Evolutionary conservation across 2,888 invertebrate species (phyloP).

Genomic region (Patella ulyssiponensis): DNA sequence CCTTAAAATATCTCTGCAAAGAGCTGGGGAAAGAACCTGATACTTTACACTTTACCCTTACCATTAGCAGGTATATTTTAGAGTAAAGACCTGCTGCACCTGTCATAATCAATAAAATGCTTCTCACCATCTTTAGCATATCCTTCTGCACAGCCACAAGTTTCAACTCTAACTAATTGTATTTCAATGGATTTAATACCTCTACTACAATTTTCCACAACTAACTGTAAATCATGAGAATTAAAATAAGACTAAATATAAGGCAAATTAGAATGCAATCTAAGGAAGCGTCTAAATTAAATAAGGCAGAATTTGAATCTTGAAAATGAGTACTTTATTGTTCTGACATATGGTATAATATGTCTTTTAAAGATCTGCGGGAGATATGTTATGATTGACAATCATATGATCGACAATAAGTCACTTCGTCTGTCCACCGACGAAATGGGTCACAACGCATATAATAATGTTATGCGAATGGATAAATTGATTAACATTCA

Average conservation of each 20-base stretch:
- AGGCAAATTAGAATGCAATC: neutral
- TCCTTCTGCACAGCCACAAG: slow-evolving; percentile 84
- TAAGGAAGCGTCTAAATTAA: too few relatives aligned
- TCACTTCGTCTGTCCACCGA: too few relatives aligned
- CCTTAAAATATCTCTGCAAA: neutral
- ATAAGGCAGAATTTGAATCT: too few relatives aligned
- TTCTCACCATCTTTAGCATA: slow-evolving; percentile 87
- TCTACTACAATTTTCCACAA: slow-evolving; percentile 78
- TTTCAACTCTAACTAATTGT: slow-evolving; percentile 94
- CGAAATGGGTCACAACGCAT: too few relatives aligned
- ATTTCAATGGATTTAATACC: slow-evolving; percentile 93
- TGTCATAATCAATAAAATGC: neutral
- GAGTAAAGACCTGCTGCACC: neutral
- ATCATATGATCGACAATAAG: too few relatives aligned
- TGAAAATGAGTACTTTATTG: too few relatives aligned
- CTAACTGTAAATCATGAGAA: slow-evolving; percentile 51
- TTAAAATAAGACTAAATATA: neutral
- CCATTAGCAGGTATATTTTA: neutral
- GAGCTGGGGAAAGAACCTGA: neutral
- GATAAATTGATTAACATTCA: too few relatives aligned
- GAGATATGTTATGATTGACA: too few relatives aligned
- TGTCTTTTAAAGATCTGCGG: too few relatives aligned
- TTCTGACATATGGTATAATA: too few relatives aligned
- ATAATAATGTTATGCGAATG: too few relatives aligned
- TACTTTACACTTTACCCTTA: neutral